Evolutionary conservation across 2,888 invertebrate species (phyloP).

Genomic region (Eupithecia tripunctaria): DNA sequence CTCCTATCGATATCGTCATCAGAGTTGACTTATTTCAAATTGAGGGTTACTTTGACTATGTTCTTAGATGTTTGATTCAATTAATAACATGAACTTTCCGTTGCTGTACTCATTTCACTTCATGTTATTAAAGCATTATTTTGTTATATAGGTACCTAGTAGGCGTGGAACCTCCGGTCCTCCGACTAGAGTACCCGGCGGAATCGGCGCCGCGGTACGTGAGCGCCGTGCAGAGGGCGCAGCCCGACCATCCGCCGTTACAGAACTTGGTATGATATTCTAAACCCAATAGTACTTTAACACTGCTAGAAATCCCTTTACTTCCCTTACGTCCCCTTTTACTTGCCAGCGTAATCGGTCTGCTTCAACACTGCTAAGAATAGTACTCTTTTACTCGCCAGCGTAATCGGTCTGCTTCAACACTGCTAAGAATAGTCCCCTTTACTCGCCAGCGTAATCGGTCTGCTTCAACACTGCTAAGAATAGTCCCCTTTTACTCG

Average conservation of each 20-base stretch:
- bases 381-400: not conserved
- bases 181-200: conserved; percentile 88
- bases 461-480: not conserved
- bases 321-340: not conserved
- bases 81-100: too few species aligned
- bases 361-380: not conserved
- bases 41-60: too few species aligned
- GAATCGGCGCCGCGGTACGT: conserved; percentile 87
- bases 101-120: not conserved
- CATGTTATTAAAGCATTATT: not conserved
- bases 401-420: not conserved
- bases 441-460: not conserved
- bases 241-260: conserved; percentile 76
- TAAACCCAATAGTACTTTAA: not conserved
- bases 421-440: not conserved
- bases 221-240: conserved; percentile 87
- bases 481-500: not conserved
- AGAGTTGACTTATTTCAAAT: too few species aligned
- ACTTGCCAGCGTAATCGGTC: not conserved
- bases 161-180: conserved; percentile 93
- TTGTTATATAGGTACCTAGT: conserved; percentile 88
- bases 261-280: conserved; percentile 63
- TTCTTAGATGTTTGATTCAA: too few species aligned
- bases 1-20: too few species aligned
- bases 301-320: too few species aligned